Evolutionary conservation across 64 coral and sea anemone species (phyloP).

Genomic region (Dendronephthya gigantea): DNA sequence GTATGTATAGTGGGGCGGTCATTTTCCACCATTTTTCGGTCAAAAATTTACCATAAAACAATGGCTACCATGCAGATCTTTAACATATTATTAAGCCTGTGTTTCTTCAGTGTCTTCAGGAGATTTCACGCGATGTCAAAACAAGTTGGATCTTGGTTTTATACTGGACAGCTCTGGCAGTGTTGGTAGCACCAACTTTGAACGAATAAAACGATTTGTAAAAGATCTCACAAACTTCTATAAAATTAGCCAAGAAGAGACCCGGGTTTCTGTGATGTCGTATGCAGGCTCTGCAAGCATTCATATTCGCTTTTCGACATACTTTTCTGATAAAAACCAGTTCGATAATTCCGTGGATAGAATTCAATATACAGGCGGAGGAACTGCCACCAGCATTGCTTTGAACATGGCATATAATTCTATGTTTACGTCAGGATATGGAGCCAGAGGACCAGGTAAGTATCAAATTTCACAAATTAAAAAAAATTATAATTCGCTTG

Average conservation of each 20-base stretch:
- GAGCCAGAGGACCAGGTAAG: neutral
- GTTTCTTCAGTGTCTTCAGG: neutral
- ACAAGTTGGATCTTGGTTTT: slow-evolving; percentile 2
- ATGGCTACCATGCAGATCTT: neutral
- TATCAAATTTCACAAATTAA: neutral
- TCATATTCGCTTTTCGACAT: neutral
- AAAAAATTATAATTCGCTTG: no score
- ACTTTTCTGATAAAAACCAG: neutral
- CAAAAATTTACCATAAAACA: neutral
- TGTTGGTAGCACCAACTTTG: neutral
- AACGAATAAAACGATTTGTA: neutral
- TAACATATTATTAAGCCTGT: neutral
- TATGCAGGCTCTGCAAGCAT: neutral
- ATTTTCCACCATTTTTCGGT: no score
- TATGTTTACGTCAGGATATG: neutral
- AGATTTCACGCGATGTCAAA: neutral
- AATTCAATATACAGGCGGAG: neutral
- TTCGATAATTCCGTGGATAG: neutral
- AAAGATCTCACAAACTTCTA: neutral
- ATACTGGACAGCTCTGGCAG: slow-evolving; percentile 1
- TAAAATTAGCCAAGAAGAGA: neutral
- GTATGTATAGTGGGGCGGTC: no score
- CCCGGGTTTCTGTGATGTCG: neutral
- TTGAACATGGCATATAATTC: neutral
- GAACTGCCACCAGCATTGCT: neutral